phyloP scores from a whole-genome alignment of 1,140 invertebrate species.

The Lucilia cuprina region DNA sequence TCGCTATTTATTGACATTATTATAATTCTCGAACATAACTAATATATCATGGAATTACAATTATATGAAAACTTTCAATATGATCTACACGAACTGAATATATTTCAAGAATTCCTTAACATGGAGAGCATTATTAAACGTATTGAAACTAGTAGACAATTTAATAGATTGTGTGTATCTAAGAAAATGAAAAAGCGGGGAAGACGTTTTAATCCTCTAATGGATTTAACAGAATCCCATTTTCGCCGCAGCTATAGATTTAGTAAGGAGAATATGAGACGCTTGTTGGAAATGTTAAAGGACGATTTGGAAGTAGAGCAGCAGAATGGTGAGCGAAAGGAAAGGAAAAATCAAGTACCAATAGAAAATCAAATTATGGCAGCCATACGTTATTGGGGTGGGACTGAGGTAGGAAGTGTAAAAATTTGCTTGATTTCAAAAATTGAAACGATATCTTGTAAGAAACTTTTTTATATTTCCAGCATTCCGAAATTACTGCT shows the following conservation, averaged over 20 bases:
- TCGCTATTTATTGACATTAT: background rate
- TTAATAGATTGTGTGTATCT: background rate
- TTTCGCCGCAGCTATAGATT: constrained; percentile 53
- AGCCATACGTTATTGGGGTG: constrained; percentile 50
- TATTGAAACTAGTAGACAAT: background rate
- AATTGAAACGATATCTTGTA: too few relatives aligned
- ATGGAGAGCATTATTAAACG: constrained; percentile 8
- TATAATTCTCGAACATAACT: background rate
- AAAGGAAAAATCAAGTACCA: constrained; percentile 50
- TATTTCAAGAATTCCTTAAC: constrained; percentile 43
- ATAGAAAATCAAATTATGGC: constrained; percentile 53
- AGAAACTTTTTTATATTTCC: too few relatives aligned
- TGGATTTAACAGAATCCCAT: constrained; percentile 49
- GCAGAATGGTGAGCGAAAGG: constrained; percentile 25
- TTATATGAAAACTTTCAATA: constrained; percentile 13
- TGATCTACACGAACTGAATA: constrained; percentile 34
- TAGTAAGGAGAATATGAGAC: constrained; percentile 51
- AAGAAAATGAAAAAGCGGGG: constrained; percentile 33
- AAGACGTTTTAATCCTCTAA: constrained; percentile 48
- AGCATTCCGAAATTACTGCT: constrained; percentile 52
- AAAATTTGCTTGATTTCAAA: too few relatives aligned
- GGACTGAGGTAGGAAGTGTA: constrained; percentile 49
- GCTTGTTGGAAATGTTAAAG: constrained; percentile 53
- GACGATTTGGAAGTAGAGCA: constrained; percentile 54
- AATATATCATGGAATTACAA: background rate